phyloP scores from a whole-genome alignment of 1,140 invertebrate species.

The Calliphora vicina region DNA sequence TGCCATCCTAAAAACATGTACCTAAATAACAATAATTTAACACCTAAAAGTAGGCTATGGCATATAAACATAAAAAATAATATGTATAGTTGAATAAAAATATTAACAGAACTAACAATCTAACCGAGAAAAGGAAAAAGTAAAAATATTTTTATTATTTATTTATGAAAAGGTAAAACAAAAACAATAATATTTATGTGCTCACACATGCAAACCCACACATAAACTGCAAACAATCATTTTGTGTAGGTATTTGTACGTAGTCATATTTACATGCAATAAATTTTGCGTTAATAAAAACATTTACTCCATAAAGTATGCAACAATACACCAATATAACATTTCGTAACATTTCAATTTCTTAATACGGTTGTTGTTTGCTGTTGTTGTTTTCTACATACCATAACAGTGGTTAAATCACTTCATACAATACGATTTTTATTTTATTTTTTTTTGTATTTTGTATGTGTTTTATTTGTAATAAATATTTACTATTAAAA shows the following conservation, averaged over 20 bases:
- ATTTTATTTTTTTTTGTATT: too few species aligned
- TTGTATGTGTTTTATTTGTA: not conserved
- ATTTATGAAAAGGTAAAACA: not conserved
- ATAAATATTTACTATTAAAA: not conserved
- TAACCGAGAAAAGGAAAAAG: not conserved
- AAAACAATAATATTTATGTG: not conserved
- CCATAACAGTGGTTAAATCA: not conserved
- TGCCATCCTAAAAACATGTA: not conserved
- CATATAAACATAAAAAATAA: not conserved
- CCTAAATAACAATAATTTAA: not conserved
- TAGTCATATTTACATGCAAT: not conserved
- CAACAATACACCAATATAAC: too few species aligned
- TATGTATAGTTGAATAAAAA: not conserved
- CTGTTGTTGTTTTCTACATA: not conserved
- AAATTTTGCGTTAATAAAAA: constrained; percentile 10
- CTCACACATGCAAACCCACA: not conserved
- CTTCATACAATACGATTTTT: not conserved
- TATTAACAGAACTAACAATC: not conserved
- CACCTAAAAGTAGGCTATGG: not conserved
- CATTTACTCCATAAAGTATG: not conserved
- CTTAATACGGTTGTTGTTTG: not conserved
- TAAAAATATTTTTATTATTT: not conserved
- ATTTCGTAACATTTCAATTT: not conserved
- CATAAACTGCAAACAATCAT: not conserved
- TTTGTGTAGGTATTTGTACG: not conserved